A percentile compares a stretch with the other conserved stretches of the same genome.
Conservation (phyloP, 2,888 invertebrate genomes). For the Venusia cambrica region DNA sequence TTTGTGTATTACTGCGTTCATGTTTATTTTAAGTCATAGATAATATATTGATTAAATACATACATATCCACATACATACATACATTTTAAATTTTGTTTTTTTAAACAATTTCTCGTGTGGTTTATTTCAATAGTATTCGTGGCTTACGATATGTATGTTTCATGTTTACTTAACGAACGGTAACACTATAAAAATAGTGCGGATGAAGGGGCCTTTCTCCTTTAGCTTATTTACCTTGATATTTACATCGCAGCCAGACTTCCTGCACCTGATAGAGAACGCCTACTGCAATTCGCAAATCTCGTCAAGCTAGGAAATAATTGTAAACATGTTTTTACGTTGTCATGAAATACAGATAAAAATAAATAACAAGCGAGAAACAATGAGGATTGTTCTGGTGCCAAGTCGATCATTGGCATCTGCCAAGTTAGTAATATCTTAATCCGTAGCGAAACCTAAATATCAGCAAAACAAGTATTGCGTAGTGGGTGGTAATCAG, state of each 20-base stretch:
- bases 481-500: conserved; percentile 59
- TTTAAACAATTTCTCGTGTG: no score
- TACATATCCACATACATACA: no score
- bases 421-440: no score
- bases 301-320: conserved; percentile 14
- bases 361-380: neutral
- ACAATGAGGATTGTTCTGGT: neutral
- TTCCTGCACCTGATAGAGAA: conserved; percentile 67
- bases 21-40: no score
- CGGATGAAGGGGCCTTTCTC: conserved; percentile 47
- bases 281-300: conserved; percentile 40
- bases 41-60: no score
- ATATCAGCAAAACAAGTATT: no score
- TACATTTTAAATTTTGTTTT: no score
- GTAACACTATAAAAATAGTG: conserved; percentile 24
- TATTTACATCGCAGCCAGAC: conserved; percentile 60
- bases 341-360: neutral
- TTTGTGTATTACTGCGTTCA: no score
- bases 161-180: neutral
- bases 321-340: conserved; percentile 2
- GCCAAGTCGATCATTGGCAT: conserved; percentile 7
- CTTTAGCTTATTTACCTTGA: conserved; percentile 62
- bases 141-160: no score
- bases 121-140: no score
- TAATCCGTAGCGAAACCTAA: no score